Evolutionary conservation across 2,888 invertebrate genomes (phyloP).

Genomic region (Eulithis prunata): DNA sequence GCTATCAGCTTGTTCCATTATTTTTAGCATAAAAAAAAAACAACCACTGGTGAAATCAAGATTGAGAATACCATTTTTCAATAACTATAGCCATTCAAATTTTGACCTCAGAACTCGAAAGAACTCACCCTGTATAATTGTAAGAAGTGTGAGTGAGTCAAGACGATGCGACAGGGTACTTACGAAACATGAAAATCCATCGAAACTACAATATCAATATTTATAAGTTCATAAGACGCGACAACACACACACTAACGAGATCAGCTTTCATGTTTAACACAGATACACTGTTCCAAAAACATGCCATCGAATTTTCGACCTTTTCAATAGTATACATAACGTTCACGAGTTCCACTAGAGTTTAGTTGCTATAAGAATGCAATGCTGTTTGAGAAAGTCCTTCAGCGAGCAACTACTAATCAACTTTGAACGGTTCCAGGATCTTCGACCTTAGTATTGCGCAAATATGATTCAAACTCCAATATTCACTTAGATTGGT

Average conservation of each 20-base stretch:
- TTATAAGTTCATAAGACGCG: too few species aligned
- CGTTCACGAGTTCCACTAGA: neutral
- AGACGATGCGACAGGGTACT: neutral
- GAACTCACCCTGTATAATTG: neutral
- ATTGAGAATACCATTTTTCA: too few species aligned
- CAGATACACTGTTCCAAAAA: neutral
- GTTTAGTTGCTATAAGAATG: slow-evolving; percentile 4
- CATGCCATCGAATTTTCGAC: slow-evolving; percentile 1
- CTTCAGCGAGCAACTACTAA: too few species aligned
- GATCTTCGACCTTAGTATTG: too few species aligned
- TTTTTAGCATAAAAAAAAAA: too few species aligned
- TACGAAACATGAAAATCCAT: neutral
- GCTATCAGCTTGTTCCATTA: too few species aligned
- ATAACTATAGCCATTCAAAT: too few species aligned
- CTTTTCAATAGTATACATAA: neutral
- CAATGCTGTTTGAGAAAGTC: neutral
- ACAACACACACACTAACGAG: neutral
- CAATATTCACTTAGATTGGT: too few species aligned
- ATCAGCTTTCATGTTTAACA: neutral
- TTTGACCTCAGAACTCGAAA: too few species aligned
- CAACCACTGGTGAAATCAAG: too few species aligned
- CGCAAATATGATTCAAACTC: too few species aligned
- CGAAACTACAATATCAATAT: neutral
- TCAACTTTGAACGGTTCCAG: too few species aligned
- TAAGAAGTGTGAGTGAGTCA: neutral